Evolutionary conservation across 1,140 invertebrate genomes (phyloP), one percentile per base, ranked within the genome.

Genomic region (Patella vulgata): DNA sequence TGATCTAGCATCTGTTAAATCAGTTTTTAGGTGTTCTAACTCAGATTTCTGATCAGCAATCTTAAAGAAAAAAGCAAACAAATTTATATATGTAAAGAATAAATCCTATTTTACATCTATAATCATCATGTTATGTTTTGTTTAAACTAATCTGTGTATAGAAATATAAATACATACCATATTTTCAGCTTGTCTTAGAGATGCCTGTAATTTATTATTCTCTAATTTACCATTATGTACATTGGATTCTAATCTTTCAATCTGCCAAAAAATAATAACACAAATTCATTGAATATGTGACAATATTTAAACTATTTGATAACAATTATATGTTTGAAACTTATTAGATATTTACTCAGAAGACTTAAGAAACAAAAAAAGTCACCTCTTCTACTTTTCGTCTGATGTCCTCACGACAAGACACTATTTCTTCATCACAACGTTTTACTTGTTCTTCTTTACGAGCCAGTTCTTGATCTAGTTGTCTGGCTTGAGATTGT

Each of bases 251-350:
- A 77, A 57, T 53, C 71, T 74, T 57, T 81, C 79, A 63, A 81
- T 79, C 79, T 81, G 76, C 23, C 71, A 72, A 65, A 66, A 56
- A 59, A n/a, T n/a, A n/a, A n/a, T n/a, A n/a, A n/a, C n/a, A n/a
- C n/a, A n/a, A n/a, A n/a, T n/a, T n/a, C n/a, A n/a, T n/a, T n/a
- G n/a, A n/a, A n/a, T n/a, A n/a, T n/a, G n/a, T n/a, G n/a, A n/a
- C n/a, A n/a, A n/a, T n/a, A n/a, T n/a, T n/a, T n/a, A n/a, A n/a
- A n/a, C n/a, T n/a, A n/a, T n/a, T n/a, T n/a, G n/a, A n/a, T n/a
- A n/a, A n/a, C n/a, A n/a, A n/a, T n/a, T n/a, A n/a, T n/a, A n/a
- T n/a, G n/a, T n/a, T n/a, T n/a, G n/a, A n/a, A n/a, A n/a, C n/a
- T n/a, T n/a, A n/a, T n/a, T n/a, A n/a, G n/a, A n/a, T n/a, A n/a